These are phyloP conservation scores for Myiozetetes cayanensis DNA, from an alignment of 2,113 vertebrate species.

Conservation along the genomic window DNA sequence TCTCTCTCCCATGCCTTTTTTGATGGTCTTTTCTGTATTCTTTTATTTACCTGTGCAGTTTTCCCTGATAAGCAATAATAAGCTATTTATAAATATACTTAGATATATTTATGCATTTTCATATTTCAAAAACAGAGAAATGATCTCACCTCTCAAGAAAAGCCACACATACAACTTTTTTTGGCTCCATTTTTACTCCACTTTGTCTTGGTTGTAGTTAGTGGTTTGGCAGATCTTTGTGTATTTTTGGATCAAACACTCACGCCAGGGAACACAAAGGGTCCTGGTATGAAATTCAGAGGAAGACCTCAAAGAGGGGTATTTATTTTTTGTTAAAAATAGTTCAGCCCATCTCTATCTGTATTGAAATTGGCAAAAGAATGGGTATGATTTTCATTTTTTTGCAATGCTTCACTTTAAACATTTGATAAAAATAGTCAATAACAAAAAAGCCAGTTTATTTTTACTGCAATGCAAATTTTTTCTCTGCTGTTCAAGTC, in stretches of 20 bases:
- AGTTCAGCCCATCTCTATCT: constrained; percentile 76
- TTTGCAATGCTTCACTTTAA: constrained; percentile 70
- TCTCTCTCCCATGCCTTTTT: not conserved
- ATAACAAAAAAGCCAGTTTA: constrained; percentile 72
- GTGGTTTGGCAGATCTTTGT: constrained; percentile 76
- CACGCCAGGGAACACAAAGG: constrained; percentile 75
- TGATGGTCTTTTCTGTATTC: not conserved
- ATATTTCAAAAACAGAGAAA: constrained; percentile 28
- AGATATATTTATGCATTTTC: not conserved
- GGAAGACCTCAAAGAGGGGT: constrained; percentile 76
- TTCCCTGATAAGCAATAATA: not conserved
- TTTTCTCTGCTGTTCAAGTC: constrained; percentile 39
- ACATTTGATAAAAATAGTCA: constrained; percentile 81
- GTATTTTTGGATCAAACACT: constrained; percentile 80
- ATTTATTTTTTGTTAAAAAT: constrained; percentile 82
- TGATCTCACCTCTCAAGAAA: constrained; percentile 59
- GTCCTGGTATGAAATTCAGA: constrained; percentile 74
- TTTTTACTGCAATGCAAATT: constrained; percentile 70
- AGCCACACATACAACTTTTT: constrained; percentile 51
- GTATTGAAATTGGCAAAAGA: constrained; percentile 75
- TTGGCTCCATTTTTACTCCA: constrained; percentile 56
- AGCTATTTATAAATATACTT: not conserved
- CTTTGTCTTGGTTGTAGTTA: constrained; percentile 73
- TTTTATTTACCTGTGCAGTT: not conserved
- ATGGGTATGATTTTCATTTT: constrained; percentile 79